These are phyloP conservation scores for Thalassaphorura encarpata DNA, from an alignment of 1,140 invertebrate species.

Conservation along the genomic window DNA sequence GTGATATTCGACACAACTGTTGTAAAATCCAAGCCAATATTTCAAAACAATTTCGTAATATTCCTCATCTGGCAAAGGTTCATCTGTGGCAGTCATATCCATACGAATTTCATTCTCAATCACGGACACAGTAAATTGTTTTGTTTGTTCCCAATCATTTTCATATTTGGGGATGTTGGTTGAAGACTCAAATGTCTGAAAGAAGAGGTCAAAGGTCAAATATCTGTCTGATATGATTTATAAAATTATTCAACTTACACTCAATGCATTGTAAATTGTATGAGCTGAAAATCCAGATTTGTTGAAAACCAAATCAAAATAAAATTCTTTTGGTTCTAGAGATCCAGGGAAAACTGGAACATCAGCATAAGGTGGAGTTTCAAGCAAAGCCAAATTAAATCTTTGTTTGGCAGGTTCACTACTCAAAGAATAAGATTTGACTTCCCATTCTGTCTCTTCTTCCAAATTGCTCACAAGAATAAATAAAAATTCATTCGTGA, in stretches of 20 bases:
- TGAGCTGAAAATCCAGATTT: slow-evolving; percentile 23
- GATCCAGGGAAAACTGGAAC: slow-evolving; percentile 1
- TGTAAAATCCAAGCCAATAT: slow-evolving; percentile 28
- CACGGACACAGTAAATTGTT: slow-evolving; percentile 23
- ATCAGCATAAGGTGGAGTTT: slow-evolving; percentile 24
- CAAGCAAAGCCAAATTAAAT: slow-evolving; percentile 29
- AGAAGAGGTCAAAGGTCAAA: background rate
- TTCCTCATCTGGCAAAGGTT: slow-evolving; percentile 21
- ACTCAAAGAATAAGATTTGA: slow-evolving; percentile 27
- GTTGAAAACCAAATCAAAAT: slow-evolving; percentile 28
- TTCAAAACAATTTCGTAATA: slow-evolving; percentile 15
- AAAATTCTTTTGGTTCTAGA: slow-evolving; percentile 27
- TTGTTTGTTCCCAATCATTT: slow-evolving; percentile 23
- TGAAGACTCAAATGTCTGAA: slow-evolving; percentile 23
- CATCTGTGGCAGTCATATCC: slow-evolving; percentile 9
- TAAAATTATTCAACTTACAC: slow-evolving; percentile 8
- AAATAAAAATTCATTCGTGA: slow-evolving; percentile 23
- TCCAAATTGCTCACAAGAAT: slow-evolving; percentile 25
- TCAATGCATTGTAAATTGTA: slow-evolving; percentile 27
- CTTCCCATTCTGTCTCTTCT: slow-evolving; percentile 31
- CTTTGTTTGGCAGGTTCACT: slow-evolving; percentile 13
- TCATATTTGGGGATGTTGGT: slow-evolving; percentile 5
- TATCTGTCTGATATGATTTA: background rate
- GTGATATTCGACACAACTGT: slow-evolving; percentile 31
- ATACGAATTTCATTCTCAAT: slow-evolving; percentile 24